phyloP scores from a whole-genome alignment of 2,797 vertebrate species.

The Gymnocypris eckloni region DNA sequence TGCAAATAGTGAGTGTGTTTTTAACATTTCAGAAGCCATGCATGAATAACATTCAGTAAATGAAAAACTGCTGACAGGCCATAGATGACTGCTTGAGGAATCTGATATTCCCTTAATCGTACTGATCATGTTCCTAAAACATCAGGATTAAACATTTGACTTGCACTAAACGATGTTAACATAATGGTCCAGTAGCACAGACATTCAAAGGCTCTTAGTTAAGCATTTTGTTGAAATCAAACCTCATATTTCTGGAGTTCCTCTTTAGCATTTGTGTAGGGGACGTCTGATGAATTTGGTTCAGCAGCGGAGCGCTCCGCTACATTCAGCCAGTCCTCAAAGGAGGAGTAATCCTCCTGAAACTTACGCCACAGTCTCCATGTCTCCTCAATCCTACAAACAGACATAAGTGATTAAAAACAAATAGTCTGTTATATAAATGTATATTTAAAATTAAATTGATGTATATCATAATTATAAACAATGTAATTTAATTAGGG shows the following conservation, averaged over 20 bases:
- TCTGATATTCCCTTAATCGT: not conserved
- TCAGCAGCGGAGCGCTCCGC: conserved; percentile 84
- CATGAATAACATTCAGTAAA: not conserved
- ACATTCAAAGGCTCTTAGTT: not conserved
- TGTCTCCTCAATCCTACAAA: conserved; percentile 91
- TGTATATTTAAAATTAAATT: not conserved
- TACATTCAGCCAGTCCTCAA: conserved; percentile 91
- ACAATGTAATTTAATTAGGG: not conserved
- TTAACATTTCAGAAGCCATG: not conserved
- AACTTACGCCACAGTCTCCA: conserved; percentile 94
- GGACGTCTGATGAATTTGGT: conserved; percentile 88
- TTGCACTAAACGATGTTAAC: not conserved
- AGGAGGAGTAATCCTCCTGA: conserved; percentile 89
- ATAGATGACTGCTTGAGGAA: not conserved
- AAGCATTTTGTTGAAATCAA: conserved; percentile 15
- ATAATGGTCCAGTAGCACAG: not conserved
- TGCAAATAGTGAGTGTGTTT: not conserved
- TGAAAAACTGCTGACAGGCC: not conserved
- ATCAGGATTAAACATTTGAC: not conserved
- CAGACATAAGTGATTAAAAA: not conserved
- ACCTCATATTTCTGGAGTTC: conserved; percentile 97
- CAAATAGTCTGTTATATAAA: no score
- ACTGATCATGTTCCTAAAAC: not conserved
- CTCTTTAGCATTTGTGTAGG: conserved; percentile 88
- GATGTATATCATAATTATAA: not conserved